Percentiles rank a stretch among this genome's conserved stretches.
phyloP scores from a whole-genome alignment of 2,797 vertebrate genomes.

The Buphagus erythrorhynchus region DNA sequence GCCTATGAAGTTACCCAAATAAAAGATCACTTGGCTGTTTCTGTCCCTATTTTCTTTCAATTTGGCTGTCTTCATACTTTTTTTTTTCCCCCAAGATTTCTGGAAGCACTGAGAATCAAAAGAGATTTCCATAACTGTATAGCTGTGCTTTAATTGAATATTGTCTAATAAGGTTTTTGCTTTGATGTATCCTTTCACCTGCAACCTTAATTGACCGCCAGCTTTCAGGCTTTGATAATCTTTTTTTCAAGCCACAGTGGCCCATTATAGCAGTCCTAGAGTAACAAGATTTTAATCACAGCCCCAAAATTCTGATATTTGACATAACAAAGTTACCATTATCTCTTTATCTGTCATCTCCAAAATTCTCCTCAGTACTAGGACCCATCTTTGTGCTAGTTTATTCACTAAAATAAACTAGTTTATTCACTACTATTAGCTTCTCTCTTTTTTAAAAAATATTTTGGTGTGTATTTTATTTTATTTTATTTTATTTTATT shows the following conservation, averaged over 20 bases:
- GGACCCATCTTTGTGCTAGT: background rate
- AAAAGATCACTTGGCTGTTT: background rate
- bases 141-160: background rate
- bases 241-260: background rate
- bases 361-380: background rate
- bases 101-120: background rate
- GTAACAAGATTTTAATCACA: background rate
- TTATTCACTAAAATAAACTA: background rate
- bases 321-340: background rate
- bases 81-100: background rate
- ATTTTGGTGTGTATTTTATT: background rate
- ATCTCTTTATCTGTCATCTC: background rate
- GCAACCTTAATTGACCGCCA: background rate
- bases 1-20: background rate
- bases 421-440: background rate
- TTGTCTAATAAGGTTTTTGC: background rate
- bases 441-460: background rate
- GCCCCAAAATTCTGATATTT: background rate
- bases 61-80: background rate
- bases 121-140: background rate
- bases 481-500: background rate
- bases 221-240: background rate
- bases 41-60: background rate
- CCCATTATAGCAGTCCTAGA: background rate
- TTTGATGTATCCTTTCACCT: background rate